A percentile compares a stretch with the other conserved stretches of the same genome.
phyloP scores from a whole-genome alignment of 2,888 invertebrate species.

The Hecatera dysodea region DNA sequence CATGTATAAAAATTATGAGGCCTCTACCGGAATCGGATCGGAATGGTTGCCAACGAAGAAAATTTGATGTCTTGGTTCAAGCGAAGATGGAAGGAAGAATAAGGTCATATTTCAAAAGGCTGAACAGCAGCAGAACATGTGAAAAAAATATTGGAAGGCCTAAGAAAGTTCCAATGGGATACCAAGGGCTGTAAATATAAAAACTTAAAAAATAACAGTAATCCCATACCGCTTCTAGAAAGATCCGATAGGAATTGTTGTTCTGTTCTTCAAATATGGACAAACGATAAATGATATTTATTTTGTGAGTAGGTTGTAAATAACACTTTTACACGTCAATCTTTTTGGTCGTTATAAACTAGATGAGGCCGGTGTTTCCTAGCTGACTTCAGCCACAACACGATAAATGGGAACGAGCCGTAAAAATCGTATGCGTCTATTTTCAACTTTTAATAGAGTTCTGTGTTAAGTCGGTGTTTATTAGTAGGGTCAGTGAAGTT shows the following conservation, averaged over 20 bases:
- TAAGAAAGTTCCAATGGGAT: background rate
- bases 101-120: no score
- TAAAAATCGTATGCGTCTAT: constrained; percentile 49
- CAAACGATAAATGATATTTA: no score
- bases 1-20: no score
- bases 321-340: no score
- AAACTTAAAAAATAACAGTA: no score
- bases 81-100: background rate
- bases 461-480: constrained; percentile 13
- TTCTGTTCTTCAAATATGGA: background rate
- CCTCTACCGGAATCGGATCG: no score
- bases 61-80: background rate
- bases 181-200: no score
- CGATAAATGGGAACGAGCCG: background rate
- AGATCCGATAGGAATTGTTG: background rate
- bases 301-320: no score
- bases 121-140: background rate
- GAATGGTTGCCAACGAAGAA: no score
- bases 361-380: no score
- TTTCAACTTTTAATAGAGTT: constrained; percentile 62
- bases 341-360: no score
- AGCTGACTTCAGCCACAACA: background rate
- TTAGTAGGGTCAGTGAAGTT: constrained; percentile 13
- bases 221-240: no score
- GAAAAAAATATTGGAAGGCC: background rate